Evolutionary conservation across 2,797 vertebrate species (phyloP).

Genomic region (Agapornis canus): DNA sequence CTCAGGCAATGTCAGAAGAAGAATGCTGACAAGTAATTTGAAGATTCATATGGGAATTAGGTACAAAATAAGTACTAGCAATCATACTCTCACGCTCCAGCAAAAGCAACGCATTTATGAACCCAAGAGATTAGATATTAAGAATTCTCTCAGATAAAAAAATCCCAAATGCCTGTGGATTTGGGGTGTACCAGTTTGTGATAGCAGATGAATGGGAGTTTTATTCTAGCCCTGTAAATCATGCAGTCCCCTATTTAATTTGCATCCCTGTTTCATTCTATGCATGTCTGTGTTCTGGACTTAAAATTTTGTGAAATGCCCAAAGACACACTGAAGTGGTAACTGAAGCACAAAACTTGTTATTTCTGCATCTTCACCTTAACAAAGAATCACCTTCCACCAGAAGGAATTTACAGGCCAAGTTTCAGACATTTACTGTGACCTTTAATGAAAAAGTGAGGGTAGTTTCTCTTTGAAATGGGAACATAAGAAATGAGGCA

Average conservation of each 20-base stretch:
- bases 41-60: neutral
- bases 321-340: neutral
- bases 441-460: neutral
- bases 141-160: neutral
- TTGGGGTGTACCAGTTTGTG: neutral
- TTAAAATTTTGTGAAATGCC: neutral
- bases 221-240: neutral
- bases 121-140: neutral
- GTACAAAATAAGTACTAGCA: neutral
- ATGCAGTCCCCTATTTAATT: neutral
- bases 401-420: neutral
- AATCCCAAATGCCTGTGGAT: neutral
- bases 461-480: neutral
- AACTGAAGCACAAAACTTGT: neutral
- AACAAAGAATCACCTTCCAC: neutral
- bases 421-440: neutral
- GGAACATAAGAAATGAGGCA: neutral
- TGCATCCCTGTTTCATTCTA: neutral
- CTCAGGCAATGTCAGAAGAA: neutral
- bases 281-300: accelerated
- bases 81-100: neutral
- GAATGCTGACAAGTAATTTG: neutral
- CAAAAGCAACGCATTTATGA: neutral
- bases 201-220: neutral
- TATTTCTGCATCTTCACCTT: neutral